Evolutionary conservation across 2,113 vertebrate genomes (phyloP).

Genomic region (Proteles cristata): DNA sequence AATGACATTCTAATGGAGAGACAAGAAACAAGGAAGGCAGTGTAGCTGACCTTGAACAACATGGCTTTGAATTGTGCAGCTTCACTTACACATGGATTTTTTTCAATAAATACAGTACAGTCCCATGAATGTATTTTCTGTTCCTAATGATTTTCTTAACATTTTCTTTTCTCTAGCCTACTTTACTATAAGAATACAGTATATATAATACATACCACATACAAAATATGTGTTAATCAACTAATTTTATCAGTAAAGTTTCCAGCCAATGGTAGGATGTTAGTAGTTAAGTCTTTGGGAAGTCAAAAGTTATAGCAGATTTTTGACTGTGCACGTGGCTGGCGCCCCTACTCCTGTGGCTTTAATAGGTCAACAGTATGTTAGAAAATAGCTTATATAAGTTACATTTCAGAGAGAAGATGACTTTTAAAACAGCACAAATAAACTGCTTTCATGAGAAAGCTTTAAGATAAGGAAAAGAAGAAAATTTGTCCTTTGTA

Average conservation of each 20-base stretch:
- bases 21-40: not conserved
- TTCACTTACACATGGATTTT: not conserved
- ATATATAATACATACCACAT: not conserved
- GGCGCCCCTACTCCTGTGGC: not conserved
- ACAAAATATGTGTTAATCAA: not conserved
- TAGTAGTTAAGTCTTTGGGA: not conserved
- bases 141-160: not conserved
- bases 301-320: not conserved
- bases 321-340: not conserved
- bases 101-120: not conserved
- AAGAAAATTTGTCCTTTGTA: not conserved
- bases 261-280: not conserved
- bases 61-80: not conserved
- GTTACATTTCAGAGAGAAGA: not conserved
- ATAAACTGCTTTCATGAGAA: not conserved
- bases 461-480: not conserved
- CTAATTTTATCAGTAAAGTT: not conserved
- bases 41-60: not conserved
- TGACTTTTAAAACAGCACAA: not conserved
- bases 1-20: not conserved
- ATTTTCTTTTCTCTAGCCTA: not conserved
- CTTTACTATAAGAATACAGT: not conserved
- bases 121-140: not conserved
- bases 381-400: not conserved
- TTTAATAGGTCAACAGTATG: not conserved